Base-by-base conservation (phyloP, 92 coral and sea anemone genomes). In the Parazoanthus swiftii region DNA sequence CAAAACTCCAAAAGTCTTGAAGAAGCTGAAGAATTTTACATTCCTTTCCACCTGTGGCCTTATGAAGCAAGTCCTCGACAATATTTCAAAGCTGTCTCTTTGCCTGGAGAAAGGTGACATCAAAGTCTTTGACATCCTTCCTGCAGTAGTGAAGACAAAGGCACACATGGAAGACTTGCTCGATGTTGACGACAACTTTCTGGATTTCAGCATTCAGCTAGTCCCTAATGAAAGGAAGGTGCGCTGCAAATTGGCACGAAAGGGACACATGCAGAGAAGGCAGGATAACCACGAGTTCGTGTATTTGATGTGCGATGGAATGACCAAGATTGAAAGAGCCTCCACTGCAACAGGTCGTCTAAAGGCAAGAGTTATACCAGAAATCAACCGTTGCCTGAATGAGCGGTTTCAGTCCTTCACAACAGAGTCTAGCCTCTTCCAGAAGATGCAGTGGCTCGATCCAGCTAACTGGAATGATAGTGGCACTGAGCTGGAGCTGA, bases 291-390 rank as follows among this genome's bases (percentile, higher is more conserved):
- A 79, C 29, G 85, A 89, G 76, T 89, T 81, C 21, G 88, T 89
- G 26, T 66, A 26, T 13, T 80, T 89, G 38, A 46, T 75, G 58
- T 86, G 66, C 35, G n/a, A 35, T 46, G 74, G 89, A 56, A 70
- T 89, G 89, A 76, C 75, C 44, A 70, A 85, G n/a, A 70, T 78
- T 71, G 74, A 51, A 36, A 44, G 71, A 38, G 85, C 85, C 37
- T 43, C 85, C n/a, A 7, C 75, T 58, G 14, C 37, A 37, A 36
- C 25, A 16, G n/a, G 37, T n/a, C 56, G 50, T 13, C 81, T 89
- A 21, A 89, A 85, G 54, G 85, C 67, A 15, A 85, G 86, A 84
- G 91, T 89, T 15, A 89, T 89, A 65, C 91, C 91, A 16, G 70
- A 44, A 33, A 76, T 85, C 82, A 89, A 83, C 82, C 73, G 71